These are phyloP conservation scores for Thecophora atra DNA, from an alignment of 2,888 invertebrate genomes.

Conservation along the genomic window DNA sequence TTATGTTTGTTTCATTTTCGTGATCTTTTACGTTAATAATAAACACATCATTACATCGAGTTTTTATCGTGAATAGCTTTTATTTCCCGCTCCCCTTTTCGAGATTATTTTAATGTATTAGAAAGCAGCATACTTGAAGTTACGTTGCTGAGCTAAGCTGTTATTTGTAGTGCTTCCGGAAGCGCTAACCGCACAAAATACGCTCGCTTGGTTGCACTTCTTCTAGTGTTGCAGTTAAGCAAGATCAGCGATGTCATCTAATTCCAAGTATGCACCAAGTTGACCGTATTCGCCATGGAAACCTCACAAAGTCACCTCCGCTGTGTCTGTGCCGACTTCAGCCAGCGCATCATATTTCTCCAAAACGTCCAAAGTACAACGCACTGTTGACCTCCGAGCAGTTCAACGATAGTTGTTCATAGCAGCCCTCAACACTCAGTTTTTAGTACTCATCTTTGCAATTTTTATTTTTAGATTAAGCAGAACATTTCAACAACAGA, in stretches of 20 bases:
- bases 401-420: not conserved
- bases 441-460: not conserved
- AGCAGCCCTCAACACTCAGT: not conserved
- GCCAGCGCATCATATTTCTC: slow-evolving; percentile 26
- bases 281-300: slow-evolving; percentile 9
- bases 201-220: slow-evolving; percentile 1
- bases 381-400: slow-evolving; percentile 17
- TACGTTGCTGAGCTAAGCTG: not conserved
- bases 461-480: slow-evolving; percentile 10
- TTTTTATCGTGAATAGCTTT: not conserved
- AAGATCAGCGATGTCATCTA: not conserved
- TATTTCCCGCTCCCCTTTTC: not conserved
- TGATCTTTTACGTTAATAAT: slow-evolving; percentile 19
- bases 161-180: not conserved
- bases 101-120: not conserved
- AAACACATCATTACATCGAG: slow-evolving; percentile 32
- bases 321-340: not conserved
- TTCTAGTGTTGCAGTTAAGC: not conserved
- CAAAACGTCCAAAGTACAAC: slow-evolving; percentile 31
- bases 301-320: slow-evolving; percentile 13
- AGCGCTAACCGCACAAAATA: not conserved
- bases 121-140: not conserved
- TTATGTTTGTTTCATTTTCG: not conserved
- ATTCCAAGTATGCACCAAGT: not conserved
- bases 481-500: not conserved